These are phyloP conservation scores for Metacarcinus magister DNA, from an alignment of 2,888 invertebrate genomes.

Conservation along the genomic window DNA sequence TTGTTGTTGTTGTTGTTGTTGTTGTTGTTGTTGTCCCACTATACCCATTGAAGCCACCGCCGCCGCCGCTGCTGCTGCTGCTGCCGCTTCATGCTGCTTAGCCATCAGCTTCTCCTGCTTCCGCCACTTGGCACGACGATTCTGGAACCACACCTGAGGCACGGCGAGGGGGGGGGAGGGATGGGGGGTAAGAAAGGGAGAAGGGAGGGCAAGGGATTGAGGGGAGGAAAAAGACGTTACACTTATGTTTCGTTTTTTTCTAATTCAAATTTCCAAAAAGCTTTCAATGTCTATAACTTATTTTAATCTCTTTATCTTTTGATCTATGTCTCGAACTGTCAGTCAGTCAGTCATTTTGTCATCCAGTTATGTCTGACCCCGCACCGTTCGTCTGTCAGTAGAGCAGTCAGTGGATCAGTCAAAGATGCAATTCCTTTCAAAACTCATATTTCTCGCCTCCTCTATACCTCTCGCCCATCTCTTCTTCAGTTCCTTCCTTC, in stretches of 20 bases:
- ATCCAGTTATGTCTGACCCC: too few relatives aligned
- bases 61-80: slow-evolving; percentile 63
- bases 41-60: slow-evolving; percentile 20
- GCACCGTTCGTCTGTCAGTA: too few relatives aligned
- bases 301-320: too few relatives aligned
- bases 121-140: slow-evolving; percentile 85
- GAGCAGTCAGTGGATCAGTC: too few relatives aligned
- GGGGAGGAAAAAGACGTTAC: too few relatives aligned
- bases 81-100: slow-evolving; percentile 72
- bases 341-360: too few relatives aligned
- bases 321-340: too few relatives aligned
- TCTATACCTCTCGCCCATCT: neutral
- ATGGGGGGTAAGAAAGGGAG: neutral
- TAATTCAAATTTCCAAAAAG: too few relatives aligned
- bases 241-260: too few relatives aligned
- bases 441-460: neutral
- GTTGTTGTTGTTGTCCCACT: neutral
- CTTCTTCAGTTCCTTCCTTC: too few relatives aligned
- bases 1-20: slow-evolving; percentile 48
- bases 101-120: slow-evolving; percentile 84
- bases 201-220: neutral
- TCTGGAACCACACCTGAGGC: slow-evolving; percentile 84
- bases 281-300: too few relatives aligned
- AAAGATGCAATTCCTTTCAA: neutral
- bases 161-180: neutral